Evolutionary conservation across 2,888 invertebrate species (phyloP).

Genomic region (Diplazon laetatorius): DNA sequence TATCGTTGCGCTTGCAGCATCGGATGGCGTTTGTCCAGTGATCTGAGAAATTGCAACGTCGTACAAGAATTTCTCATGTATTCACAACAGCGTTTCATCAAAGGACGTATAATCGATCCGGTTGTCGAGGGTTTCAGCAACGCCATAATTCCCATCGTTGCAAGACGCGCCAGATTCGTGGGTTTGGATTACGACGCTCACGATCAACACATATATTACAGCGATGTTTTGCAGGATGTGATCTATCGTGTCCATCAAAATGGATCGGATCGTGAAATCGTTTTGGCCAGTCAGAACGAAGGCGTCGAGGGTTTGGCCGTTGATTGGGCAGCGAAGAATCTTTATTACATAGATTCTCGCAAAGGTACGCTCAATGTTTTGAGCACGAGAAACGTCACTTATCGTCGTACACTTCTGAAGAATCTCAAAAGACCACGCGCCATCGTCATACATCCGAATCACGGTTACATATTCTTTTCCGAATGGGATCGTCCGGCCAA

Average conservation of each 20-base stretch:
- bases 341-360: conserved; percentile 97
- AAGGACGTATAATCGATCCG: conserved; percentile 94
- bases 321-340: conserved; percentile 97
- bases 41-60: conserved; percentile 90
- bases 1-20: conserved; percentile 96
- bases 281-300: conserved; percentile 97
- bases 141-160: conserved; percentile 97
- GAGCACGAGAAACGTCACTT: conserved; percentile 92
- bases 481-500: conserved; percentile 99
- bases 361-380: conserved; percentile 97
- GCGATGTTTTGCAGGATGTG: conserved; percentile 97
- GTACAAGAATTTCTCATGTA: conserved; percentile 96
- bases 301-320: conserved; percentile 98
- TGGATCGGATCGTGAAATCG: conserved; percentile 92
- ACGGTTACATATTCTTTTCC: conserved; percentile 96
- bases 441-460: conserved; percentile 98
- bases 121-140: conserved; percentile 96
- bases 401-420: conserved; percentile 91
- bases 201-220: conserved; percentile 97
- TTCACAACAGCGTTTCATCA: conserved; percentile 97
- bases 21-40: conserved; percentile 90
- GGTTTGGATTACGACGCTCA: conserved; percentile 97
- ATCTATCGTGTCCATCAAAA: conserved; percentile 92
- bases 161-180: conserved; percentile 95
- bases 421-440: conserved; percentile 96